These are phyloP conservation scores for Bugula neritina DNA, from an alignment of 2,888 invertebrate genomes.

Conservation along the genomic window DNA sequence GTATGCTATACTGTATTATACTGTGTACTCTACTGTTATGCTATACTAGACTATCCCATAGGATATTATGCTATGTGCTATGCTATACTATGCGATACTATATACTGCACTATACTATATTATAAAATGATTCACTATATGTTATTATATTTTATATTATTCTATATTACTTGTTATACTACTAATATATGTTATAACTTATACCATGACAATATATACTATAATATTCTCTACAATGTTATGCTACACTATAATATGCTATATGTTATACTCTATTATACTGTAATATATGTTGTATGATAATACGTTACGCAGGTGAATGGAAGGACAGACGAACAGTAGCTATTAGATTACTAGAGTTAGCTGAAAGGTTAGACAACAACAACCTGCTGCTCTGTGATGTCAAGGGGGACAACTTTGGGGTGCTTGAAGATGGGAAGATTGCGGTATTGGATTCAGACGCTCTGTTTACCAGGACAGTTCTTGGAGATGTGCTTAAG, in stretches of 20 bases:
- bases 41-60: too few relatives aligned
- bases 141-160: neutral
- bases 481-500: neutral
- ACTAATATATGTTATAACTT: too few relatives aligned
- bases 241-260: too few relatives aligned
- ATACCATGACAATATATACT: too few relatives aligned
- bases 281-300: neutral
- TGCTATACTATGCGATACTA: too few relatives aligned
- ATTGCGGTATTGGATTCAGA: neutral
- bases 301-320: neutral
- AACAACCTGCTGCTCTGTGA: neutral
- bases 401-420: constrained; percentile 14
- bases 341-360: neutral
- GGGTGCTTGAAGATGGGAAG: neutral
- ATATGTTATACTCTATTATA: too few relatives aligned
- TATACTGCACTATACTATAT: too few relatives aligned
- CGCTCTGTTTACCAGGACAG: neutral
- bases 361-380: constrained; percentile 11
- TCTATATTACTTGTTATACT: neutral
- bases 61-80: too few relatives aligned
- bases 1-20: too few relatives aligned
- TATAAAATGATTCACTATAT: too few relatives aligned
- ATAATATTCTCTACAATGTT: too few relatives aligned
- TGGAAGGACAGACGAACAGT: constrained; percentile 3
- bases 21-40: too few relatives aligned